These are phyloP conservation scores for Argentina silus DNA, from an alignment of 2,797 vertebrate species.

Conservation along the genomic window DNA sequence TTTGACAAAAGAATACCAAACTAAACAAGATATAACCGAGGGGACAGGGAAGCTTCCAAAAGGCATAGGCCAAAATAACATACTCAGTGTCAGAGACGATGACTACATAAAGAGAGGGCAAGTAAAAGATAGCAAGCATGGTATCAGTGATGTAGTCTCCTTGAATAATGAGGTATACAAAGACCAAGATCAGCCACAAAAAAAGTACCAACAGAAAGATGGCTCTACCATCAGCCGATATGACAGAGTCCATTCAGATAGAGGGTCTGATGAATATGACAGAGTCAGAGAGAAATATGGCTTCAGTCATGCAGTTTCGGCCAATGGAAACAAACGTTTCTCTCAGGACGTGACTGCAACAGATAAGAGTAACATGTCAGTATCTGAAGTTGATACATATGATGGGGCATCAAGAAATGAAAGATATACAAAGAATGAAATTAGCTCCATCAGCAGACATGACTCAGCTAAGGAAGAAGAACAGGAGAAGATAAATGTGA, in stretches of 20 bases:
- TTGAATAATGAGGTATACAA: conserved; percentile 31
- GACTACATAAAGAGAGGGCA: conserved; percentile 40
- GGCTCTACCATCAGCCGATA: conserved; percentile 7
- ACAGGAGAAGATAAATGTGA: conserved; percentile 17
- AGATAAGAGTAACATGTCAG: conserved; percentile 30
- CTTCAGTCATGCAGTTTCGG: conserved; percentile 38
- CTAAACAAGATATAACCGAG: too few relatives aligned
- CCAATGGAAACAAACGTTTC: conserved; percentile 32
- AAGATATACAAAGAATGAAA: conserved; percentile 32
- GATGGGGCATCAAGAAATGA: conserved; percentile 19
- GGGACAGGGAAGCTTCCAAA: too few relatives aligned
- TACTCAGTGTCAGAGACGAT: conserved; percentile 43
- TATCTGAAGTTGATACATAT: conserved; percentile 24
- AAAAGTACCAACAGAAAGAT: conserved; percentile 33
- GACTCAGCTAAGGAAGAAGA: conserved; percentile 25
- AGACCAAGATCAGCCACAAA: conserved; percentile 21
- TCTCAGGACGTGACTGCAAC: conserved; percentile 20
- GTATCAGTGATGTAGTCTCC: conserved; percentile 21
- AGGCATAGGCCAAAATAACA: conserved; percentile 49
- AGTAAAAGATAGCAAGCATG: conserved; percentile 31
- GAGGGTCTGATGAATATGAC: conserved; percentile 47
- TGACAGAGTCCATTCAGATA: not conserved
- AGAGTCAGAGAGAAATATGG: conserved; percentile 62
- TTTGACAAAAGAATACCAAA: too few relatives aligned
- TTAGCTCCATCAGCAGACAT: conserved; percentile 9